These are phyloP conservation scores for Linnaemya vulpina DNA, from an alignment of 2,888 invertebrate species.

Conservation along the genomic window DNA sequence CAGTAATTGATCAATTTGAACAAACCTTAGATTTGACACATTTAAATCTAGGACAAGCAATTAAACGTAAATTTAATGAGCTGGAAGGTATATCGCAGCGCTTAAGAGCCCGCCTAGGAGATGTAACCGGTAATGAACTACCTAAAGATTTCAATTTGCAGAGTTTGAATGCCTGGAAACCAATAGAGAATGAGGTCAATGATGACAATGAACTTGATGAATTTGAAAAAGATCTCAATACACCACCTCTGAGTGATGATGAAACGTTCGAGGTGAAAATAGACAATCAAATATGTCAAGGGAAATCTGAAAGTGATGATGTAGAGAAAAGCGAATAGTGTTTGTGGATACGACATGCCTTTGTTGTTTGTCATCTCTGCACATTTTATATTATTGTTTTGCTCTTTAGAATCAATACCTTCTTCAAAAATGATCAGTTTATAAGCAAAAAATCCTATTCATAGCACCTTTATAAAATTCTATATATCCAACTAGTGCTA, in stretches of 20 bases:
- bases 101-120: conserved; percentile 84
- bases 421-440: conserved; percentile 36
- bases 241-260: conserved; percentile 73
- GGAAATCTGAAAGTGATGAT: conserved; percentile 56
- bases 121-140: conserved; percentile 85
- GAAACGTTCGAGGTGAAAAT: conserved; percentile 41
- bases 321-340: conserved; percentile 68
- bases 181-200: conserved; percentile 82
- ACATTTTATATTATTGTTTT: conserved; percentile 46
- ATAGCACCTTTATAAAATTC: conserved; percentile 48
- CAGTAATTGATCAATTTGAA: conserved; percentile 79
- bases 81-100: conserved; percentile 86
- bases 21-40: conserved; percentile 79
- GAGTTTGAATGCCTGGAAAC: conserved; percentile 76
- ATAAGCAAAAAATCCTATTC: conserved; percentile 44
- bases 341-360: conserved; percentile 70
- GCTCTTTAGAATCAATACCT: conserved; percentile 12
- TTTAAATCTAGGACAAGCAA: conserved; percentile 80
- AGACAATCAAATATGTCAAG: conserved; percentile 41
- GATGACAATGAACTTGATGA: conserved; percentile 83
- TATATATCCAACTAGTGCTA: neutral
- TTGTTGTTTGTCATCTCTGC: conserved; percentile 68
- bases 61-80: conserved; percentile 86
- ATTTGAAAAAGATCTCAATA: conserved; percentile 86
- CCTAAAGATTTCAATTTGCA: conserved; percentile 83